Conservation (phyloP, 2,888 invertebrate genomes). For the Himalopsyche anomala region DNA sequence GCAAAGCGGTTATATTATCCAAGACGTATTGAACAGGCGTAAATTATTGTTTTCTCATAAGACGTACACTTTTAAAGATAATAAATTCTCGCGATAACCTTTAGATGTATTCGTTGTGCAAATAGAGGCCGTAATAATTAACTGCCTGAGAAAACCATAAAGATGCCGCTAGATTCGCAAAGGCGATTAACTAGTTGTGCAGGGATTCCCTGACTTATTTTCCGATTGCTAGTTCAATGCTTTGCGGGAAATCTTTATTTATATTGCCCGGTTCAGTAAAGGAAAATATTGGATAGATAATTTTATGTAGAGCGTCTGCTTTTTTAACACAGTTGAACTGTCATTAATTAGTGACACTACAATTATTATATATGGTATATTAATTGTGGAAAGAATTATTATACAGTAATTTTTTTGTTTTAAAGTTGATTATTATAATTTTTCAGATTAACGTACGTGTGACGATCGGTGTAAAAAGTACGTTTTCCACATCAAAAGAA, state of each 20-base stretch:
- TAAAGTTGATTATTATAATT: too few relatives aligned
- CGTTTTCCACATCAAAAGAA: too few relatives aligned
- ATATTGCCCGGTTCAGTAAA: too few relatives aligned
- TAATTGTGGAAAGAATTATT: too few relatives aligned
- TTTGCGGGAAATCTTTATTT: neutral
- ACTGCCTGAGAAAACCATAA: constrained; percentile 50
- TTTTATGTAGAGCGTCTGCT: too few relatives aligned
- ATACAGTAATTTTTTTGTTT: too few relatives aligned
- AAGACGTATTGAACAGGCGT: neutral
- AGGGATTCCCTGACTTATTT: constrained; percentile 1
- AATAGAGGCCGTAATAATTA: constrained; percentile 55
- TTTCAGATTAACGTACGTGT: too few relatives aligned
- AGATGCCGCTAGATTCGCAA: constrained; percentile 52
- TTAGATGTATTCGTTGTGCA: constrained; percentile 50
- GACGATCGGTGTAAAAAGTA: too few relatives aligned
- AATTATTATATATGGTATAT: too few relatives aligned
- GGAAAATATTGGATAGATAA: too few relatives aligned
- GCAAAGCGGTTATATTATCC: neutral
- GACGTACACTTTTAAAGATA: constrained; percentile 42
- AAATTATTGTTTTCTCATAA: constrained; percentile 56
- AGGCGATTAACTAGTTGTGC: neutral
- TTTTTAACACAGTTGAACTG: too few relatives aligned
- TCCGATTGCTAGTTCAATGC: neutral
- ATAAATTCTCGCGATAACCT: constrained; percentile 54
- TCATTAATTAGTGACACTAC: too few relatives aligned